phyloP scores from a whole-genome alignment of 2,888 invertebrate species.

The Oligia strigilis region DNA sequence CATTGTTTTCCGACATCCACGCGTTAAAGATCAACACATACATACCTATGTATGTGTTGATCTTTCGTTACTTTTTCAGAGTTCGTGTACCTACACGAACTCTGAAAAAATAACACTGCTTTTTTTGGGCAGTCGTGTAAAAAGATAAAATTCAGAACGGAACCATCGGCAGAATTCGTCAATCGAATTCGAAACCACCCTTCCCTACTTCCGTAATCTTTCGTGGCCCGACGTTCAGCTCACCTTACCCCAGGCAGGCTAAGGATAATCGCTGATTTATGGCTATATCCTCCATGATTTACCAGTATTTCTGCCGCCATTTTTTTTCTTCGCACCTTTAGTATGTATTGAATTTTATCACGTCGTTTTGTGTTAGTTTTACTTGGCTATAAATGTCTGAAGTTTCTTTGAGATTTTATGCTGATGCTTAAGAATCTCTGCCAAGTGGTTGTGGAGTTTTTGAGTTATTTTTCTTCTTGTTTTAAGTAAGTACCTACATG shows the following conservation, averaged over 20 bases:
- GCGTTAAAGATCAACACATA: background rate
- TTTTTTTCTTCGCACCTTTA: conserved; percentile 67
- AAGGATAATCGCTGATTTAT: conserved; percentile 84
- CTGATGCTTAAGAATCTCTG: conserved; percentile 30
- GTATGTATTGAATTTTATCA: conserved; percentile 74
- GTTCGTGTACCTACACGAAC: too few species aligned
- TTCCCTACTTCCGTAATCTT: conserved; percentile 30
- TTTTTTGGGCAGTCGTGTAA: background rate
- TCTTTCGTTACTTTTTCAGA: too few species aligned
- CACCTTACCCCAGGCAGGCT: conserved; percentile 71
- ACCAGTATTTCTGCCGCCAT: conserved; percentile 73
- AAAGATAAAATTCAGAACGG: background rate
- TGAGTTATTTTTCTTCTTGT: conserved; percentile 22
- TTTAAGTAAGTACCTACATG: background rate
- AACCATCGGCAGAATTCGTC: background rate
- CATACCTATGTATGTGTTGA: too few species aligned
- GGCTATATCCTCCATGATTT: conserved; percentile 81
- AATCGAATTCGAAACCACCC: conserved; percentile 1
- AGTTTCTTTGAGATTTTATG: conserved; percentile 36
- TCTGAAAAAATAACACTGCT: background rate
- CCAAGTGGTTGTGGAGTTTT: conserved; percentile 13
- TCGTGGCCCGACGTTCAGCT: conserved; percentile 68
- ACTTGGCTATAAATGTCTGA: conserved; percentile 57
- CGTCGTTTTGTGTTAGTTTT: conserved; percentile 54
- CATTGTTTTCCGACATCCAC: too few species aligned